Evolutionary conservation across 1,140 invertebrate genomes (phyloP), one percentile per base, ranked within the genome.

Genomic region (Drosophila pectinifera): DNA sequence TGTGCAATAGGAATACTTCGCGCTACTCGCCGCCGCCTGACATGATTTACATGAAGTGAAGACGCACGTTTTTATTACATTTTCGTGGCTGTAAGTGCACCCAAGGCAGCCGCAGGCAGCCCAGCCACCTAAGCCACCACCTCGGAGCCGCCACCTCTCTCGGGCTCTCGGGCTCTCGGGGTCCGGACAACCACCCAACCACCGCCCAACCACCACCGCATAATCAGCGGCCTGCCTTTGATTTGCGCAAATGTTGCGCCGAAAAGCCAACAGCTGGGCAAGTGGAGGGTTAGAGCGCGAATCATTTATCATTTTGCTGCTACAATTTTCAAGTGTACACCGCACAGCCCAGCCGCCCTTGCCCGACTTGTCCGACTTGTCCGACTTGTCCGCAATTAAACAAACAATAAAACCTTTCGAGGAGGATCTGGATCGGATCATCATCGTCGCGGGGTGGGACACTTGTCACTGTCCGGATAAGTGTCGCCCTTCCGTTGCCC

Each of bases 61-160:
- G 83, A 89, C 84, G 84, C 84, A 89, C 84, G 80, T 89, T 89
- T 89, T 89, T 89, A 89, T 89, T 89, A 78, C 84, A 80, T 90
- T 89, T 89, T 89, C 84, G 84, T 89, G 84, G 84, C 73, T 78
- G 55, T 89, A 89, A 89, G 80, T 89, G 80, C 84, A 63, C 54
- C 80, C 67, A 74, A 57, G 67, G 67, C 63, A 67, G 69, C 20
- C 41, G 10, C 36, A 34, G 62, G 39, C 53, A 46, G 43, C 34
- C 42, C 43, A 56, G 43, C 48, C 63, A 65, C 43, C 69, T 56
- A 61, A 39, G 36, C 55, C 62, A 51, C 51, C 39, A 48, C 61
- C 57, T 36, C 51, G 8, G 28, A 14, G 20, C 69, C 64, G 53
- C 45, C 61, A 42, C 61, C 54, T 63, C 49, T 63, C 31, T 31